Evolutionary conservation across 2,113 vertebrate genomes (phyloP).

Genomic region (Psammodynastes pulverulentus): DNA sequence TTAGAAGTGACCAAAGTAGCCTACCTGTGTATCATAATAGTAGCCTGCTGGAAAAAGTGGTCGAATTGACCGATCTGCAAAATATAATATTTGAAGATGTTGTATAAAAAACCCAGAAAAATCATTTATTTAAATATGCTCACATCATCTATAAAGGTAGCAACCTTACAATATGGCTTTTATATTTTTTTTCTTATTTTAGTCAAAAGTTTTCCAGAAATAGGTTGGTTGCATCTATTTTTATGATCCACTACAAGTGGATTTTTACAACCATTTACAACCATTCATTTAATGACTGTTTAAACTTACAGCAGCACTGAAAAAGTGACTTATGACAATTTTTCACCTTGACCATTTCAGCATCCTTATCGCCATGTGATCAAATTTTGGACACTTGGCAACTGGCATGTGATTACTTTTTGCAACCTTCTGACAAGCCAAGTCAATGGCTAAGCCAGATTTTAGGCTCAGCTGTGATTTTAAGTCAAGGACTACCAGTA

Average conservation of each 20-base stretch:
- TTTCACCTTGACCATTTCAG: neutral
- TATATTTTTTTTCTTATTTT: neutral
- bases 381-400: no score
- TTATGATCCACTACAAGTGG: neutral
- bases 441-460: no score
- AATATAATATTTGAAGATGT: slow-evolving; percentile 16
- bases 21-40: slow-evolving; percentile 96
- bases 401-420: no score
- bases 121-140: neutral
- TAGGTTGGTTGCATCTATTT: neutral
- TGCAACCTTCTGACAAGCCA: no score
- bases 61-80: slow-evolving; percentile 87
- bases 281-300: neutral
- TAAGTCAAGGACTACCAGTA: neutral
- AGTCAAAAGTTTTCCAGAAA: neutral
- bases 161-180: neutral
- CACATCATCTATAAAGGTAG: neutral
- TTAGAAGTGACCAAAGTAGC: slow-evolving; percentile 9
- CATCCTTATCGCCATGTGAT: neutral
- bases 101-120: neutral
- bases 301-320: neutral
- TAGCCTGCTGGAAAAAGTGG: slow-evolving; percentile 93
- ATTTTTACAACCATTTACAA: neutral
- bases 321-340: neutral
- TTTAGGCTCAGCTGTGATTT: no score